A percentile compares a stretch with the other conserved stretches of the same genome.
Conservation (phyloP, 2,888 invertebrate species). For the Odiellus spinosus region DNA sequence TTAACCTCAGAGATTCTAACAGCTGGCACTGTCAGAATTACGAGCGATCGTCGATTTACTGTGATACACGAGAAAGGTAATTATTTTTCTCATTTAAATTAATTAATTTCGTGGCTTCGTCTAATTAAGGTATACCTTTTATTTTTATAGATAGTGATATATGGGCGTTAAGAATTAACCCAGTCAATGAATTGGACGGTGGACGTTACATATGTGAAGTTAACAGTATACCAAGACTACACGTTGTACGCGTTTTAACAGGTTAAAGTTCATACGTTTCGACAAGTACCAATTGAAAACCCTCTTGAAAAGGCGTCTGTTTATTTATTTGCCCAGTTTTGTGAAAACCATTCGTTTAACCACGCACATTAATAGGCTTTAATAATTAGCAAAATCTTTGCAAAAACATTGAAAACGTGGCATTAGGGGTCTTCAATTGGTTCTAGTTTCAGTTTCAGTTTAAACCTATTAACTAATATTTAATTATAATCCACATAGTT, state of each 20-base stretch:
- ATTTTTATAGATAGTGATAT: constrained; percentile 52
- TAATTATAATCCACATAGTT: no score
- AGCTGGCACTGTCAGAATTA: constrained; percentile 56
- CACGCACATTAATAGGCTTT: no score
- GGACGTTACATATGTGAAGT: constrained; percentile 69
- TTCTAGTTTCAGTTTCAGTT: background rate
- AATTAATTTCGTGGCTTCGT: no score
- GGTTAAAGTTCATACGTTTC: no score
- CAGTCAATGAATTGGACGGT: constrained; percentile 49
- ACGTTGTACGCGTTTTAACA: constrained; percentile 59
- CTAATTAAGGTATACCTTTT: constrained; percentile 4
- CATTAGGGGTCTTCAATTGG: no score
- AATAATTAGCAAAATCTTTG: no score
- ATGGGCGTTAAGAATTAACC: constrained; percentile 64
- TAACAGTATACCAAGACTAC: constrained; percentile 58
- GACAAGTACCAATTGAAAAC: constrained; percentile 23
- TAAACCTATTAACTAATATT: background rate
- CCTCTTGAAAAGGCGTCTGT: background rate
- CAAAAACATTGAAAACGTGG: no score
- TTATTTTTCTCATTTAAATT: constrained; percentile 21
- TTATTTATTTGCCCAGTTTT: no score
- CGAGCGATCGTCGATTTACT: constrained; percentile 51
- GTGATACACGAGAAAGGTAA: constrained; percentile 62
- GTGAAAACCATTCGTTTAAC: no score
- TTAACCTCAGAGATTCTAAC: constrained; percentile 36